A percentile compares a stretch with the other conserved stretches of the same genome.
Evolutionary conservation across 2,113 vertebrate species (phyloP).

Genomic region (Oophaga pumilio): DNA sequence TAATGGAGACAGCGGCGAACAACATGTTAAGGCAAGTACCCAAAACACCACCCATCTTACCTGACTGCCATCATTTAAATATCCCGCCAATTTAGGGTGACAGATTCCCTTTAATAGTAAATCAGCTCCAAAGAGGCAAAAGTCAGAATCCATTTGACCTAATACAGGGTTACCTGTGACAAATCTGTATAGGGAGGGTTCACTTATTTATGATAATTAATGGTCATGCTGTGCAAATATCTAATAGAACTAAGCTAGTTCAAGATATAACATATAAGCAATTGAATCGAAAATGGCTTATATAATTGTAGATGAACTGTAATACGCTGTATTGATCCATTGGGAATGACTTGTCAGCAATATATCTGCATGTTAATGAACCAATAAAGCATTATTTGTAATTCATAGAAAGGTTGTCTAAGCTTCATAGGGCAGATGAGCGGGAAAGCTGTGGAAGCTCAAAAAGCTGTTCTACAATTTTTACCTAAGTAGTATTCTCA

Average conservation of each 20-base stretch:
- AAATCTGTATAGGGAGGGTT: background rate
- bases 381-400: slow-evolving; percentile 52
- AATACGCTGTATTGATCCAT: slow-evolving; percentile 35
- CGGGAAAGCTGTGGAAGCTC: slow-evolving; percentile 29
- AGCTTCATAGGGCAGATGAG: slow-evolving; percentile 29
- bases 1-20: too few relatives aligned
- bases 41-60: too few relatives aligned
- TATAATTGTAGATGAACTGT: slow-evolving; percentile 41
- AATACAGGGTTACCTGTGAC: too few relatives aligned
- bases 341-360: slow-evolving; percentile 22
- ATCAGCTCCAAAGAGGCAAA: too few relatives aligned
- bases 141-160: too few relatives aligned
- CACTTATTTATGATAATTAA: background rate
- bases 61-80: too few relatives aligned
- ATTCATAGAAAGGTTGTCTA: slow-evolving; percentile 39
- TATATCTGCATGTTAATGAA: slow-evolving; percentile 45
- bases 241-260: background rate
- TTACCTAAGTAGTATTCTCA: slow-evolving; percentile 27
- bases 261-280: background rate
- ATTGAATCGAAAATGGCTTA: background rate
- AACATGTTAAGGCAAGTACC: too few relatives aligned
- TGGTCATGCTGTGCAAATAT: background rate
- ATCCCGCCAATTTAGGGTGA: too few relatives aligned
- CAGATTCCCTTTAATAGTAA: too few relatives aligned
- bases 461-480: slow-evolving; percentile 23